phyloP scores from a whole-genome alignment of 2,113 vertebrate genomes.

The Sakesphorus luctuosus region DNA sequence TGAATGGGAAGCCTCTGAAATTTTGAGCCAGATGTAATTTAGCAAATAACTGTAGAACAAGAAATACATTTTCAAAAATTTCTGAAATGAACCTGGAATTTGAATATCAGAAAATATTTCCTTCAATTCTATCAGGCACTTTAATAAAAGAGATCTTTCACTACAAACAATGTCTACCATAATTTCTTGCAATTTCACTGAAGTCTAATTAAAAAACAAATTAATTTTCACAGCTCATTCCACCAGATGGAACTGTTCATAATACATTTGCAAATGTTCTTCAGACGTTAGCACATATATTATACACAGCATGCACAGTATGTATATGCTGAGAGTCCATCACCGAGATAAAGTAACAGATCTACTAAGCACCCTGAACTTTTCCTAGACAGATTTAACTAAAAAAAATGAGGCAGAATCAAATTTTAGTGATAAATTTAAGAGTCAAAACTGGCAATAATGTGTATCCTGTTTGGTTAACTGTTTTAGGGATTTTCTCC shows the following conservation, averaged over 20 bases:
- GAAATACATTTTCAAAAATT: background rate
- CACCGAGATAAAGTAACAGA: background rate
- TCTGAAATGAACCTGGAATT: background rate
- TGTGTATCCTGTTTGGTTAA: background rate
- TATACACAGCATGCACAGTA: background rate
- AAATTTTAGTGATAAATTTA: background rate
- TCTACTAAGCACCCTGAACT: background rate
- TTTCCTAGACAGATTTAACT: background rate
- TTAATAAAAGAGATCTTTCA: background rate
- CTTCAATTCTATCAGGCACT: background rate
- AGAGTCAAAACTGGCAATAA: background rate
- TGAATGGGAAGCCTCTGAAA: background rate
- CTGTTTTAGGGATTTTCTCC: background rate
- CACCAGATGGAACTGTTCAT: slow-evolving; percentile 37
- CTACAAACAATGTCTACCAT: background rate
- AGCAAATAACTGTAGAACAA: background rate
- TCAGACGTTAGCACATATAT: background rate
- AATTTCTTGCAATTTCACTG: background rate
- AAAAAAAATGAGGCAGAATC: background rate
- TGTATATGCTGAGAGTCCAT: background rate
- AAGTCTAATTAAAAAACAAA: slow-evolving; percentile 13
- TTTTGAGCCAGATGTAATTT: background rate
- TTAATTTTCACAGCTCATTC: slow-evolving; percentile 11
- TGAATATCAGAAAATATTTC: background rate
- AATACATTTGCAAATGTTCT: slow-evolving; percentile 25